Conservation (phyloP, 2,888 invertebrate species). For the Leptogaster cylindrica region DNA sequence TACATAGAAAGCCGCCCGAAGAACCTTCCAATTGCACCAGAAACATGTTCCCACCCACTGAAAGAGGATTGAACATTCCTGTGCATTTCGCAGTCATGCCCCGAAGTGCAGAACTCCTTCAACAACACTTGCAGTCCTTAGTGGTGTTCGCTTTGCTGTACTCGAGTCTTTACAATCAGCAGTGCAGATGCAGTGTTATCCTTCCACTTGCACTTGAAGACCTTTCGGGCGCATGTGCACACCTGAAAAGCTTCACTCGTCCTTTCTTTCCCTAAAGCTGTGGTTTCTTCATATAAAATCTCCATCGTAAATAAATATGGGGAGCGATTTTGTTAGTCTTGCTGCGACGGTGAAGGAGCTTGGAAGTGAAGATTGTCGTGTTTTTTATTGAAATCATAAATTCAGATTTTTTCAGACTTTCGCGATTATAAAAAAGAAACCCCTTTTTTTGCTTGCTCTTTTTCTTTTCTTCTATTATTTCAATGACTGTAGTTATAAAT, state of each 20-base stretch:
- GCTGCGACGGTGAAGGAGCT: too few relatives aligned
- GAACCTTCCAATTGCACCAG: constrained; percentile 37
- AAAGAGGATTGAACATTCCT: too few relatives aligned
- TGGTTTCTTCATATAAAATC: too few relatives aligned
- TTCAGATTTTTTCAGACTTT: too few relatives aligned
- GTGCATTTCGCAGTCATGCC: constrained; percentile 1
- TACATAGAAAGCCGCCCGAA: constrained; percentile 15
- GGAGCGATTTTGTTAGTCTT: too few relatives aligned
- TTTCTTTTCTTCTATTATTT: too few relatives aligned
- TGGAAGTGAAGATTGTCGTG: too few relatives aligned
- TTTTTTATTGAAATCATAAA: too few relatives aligned
- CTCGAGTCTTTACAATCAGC: background rate
- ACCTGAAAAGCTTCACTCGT: constrained; percentile 10
- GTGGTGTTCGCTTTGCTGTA: background rate
- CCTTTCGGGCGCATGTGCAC: constrained; percentile 7
- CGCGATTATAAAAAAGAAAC: too few relatives aligned
- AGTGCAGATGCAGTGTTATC: background rate
- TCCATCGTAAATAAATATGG: too few relatives aligned
- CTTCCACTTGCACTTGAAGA: background rate
- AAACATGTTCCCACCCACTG: constrained; percentile 21
- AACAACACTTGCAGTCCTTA: constrained; percentile 1
- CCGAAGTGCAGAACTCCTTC: constrained; percentile 22
- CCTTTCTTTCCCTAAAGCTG: too few relatives aligned
- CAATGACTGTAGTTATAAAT: background rate
- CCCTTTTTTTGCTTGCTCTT: too few relatives aligned